Conservation (phyloP, 2,888 invertebrate genomes). For the Altica lythri region DNA sequence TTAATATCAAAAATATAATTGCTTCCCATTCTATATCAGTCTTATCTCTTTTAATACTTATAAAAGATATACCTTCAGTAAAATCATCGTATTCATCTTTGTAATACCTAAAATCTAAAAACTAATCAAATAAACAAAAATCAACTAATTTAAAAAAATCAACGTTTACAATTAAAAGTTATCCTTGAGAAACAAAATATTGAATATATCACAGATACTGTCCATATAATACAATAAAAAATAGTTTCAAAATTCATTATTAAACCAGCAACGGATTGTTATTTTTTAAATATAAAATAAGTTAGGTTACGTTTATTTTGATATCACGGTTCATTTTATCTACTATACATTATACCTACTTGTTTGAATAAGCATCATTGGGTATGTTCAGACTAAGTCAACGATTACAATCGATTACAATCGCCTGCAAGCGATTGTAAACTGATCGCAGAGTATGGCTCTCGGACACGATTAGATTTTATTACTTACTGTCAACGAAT, state of each 20-base stretch:
- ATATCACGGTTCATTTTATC: too few species aligned
- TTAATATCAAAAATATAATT: constrained; percentile 63
- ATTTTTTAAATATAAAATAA: too few species aligned
- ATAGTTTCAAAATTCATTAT: not conserved
- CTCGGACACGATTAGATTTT: too few species aligned
- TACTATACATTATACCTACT: too few species aligned
- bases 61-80: constrained; percentile 62
- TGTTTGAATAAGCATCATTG: too few species aligned
- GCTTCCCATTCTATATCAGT: constrained; percentile 75
- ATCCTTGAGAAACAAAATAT: constrained; percentile 61
- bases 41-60: constrained; percentile 65
- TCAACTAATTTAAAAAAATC: not conserved
- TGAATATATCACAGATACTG: constrained; percentile 61
- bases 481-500: too few species aligned
- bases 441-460: too few species aligned
- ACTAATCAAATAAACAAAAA: constrained; percentile 2
- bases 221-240: constrained; percentile 57
- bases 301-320: too few species aligned
- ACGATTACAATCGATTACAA: too few species aligned
- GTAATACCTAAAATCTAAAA: constrained; percentile 56
- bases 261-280: too few species aligned
- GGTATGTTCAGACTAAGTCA: too few species aligned
- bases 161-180: constrained; percentile 51
- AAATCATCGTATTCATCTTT: constrained; percentile 60
- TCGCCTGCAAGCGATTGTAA: too few species aligned